These are phyloP conservation scores for Sula dactylatra DNA, from an alignment of 2,113 vertebrate species.

Conservation along the genomic window DNA sequence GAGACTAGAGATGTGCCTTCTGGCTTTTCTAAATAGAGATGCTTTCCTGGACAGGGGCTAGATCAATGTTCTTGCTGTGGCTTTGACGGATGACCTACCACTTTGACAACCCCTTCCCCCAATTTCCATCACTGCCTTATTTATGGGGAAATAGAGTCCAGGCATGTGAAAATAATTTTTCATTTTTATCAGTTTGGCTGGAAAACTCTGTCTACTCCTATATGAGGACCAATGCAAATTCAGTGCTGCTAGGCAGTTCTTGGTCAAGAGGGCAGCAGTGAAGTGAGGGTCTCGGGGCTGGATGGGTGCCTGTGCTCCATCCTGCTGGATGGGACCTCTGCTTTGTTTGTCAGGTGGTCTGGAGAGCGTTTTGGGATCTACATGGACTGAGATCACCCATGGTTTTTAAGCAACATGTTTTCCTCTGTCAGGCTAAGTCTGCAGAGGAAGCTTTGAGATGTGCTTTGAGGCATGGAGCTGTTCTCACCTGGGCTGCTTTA, in stretches of 20 bases:
- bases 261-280: neutral
- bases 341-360: neutral
- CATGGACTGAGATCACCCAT: neutral
- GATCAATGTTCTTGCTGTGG: neutral
- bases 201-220: neutral
- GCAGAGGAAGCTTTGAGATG: neutral
- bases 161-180: constrained; percentile 12
- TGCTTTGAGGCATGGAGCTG: neutral
- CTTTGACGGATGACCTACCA: neutral
- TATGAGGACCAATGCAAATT: accelerated
- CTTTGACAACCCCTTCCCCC: neutral
- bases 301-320: neutral
- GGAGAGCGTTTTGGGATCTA: neutral
- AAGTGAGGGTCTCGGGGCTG: neutral
- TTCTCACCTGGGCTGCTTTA: neutral
- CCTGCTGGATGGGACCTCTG: neutral
- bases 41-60: neutral
- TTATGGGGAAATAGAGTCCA: neutral
- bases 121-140: neutral
- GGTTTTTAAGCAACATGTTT: neutral
- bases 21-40: neutral
- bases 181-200: constrained; percentile 23
- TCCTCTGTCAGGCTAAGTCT: neutral
- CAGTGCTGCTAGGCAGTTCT: neutral
- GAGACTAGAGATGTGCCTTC: neutral